phyloP scores from a whole-genome alignment of 1,140 invertebrate genomes.

The Helicoverpa armigera region DNA sequence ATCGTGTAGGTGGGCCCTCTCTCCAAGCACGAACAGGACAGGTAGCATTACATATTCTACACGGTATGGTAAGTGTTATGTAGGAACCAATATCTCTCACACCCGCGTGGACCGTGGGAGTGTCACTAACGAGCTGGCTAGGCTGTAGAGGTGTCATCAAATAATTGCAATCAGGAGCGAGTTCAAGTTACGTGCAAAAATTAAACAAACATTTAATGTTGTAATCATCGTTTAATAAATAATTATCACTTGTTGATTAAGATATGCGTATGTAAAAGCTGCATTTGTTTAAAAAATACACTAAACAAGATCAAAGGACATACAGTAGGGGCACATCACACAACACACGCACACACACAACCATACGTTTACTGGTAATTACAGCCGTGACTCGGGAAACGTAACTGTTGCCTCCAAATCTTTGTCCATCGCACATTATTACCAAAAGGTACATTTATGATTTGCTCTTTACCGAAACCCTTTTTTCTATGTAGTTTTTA shows the following conservation, averaged over 20 bases:
- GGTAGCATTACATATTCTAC: too few species aligned
- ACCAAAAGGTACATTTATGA: too few species aligned
- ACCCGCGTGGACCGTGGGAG: too few species aligned
- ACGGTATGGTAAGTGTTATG: too few species aligned
- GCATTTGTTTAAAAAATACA: constrained; percentile 52
- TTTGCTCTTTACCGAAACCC: too few species aligned
- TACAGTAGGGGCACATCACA: not conserved
- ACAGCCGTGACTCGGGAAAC: constrained; percentile 4
- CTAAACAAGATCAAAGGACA: constrained; percentile 38
- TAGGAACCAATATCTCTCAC: too few species aligned
- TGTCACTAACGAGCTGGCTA: too few species aligned
- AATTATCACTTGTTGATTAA: constrained; percentile 61
- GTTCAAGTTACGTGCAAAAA: not conserved
- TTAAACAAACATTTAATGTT: constrained; percentile 34
- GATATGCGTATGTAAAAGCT: constrained; percentile 61
- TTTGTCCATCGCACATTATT: not conserved
- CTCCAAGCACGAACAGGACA: too few species aligned
- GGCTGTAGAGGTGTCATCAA: too few species aligned
- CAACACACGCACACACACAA: not conserved
- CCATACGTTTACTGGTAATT: not conserved
- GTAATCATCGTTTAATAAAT: constrained; percentile 63
- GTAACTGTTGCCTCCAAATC: constrained; percentile 16
- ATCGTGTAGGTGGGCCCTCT: too few species aligned
- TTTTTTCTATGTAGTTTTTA: too few species aligned
- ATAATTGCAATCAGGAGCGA: too few species aligned